Percentiles rank a stretch among this genome's conserved stretches.
Conservation (phyloP, 2,797 vertebrate species). For the Squalus acanthias region DNA sequence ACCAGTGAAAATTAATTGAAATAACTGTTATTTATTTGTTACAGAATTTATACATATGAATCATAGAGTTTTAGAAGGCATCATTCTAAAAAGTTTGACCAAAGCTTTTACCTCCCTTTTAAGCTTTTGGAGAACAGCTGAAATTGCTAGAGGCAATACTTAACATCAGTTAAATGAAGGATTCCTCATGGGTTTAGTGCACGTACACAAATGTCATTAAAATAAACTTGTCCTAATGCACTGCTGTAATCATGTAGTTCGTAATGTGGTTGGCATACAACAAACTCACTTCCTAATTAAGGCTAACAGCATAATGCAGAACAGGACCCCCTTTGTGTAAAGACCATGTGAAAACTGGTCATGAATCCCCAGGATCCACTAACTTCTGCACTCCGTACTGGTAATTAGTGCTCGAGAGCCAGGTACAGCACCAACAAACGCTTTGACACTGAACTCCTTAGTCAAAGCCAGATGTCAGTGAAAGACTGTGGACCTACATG, state of each 20-base stretch:
- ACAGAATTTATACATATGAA: neutral
- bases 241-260: conserved; percentile 35
- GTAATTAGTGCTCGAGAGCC: conserved; percentile 37
- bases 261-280: conserved; percentile 37
- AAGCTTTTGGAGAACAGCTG: conserved; percentile 8
- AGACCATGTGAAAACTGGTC: conserved; percentile 33
- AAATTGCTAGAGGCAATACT: conserved; percentile 26
- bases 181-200: conserved; percentile 23
- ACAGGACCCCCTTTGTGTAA: conserved; percentile 35
- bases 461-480: conserved; percentile 38
- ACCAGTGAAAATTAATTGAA: neutral
- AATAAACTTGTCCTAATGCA: conserved; percentile 36
- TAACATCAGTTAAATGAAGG: conserved; percentile 30
- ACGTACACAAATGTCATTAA: conserved; percentile 35
- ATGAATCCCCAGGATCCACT: conserved; percentile 37
- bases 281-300: conserved; percentile 37
- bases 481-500: conserved; percentile 35
- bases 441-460: conserved; percentile 34
- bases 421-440: conserved; percentile 20
- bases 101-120: conserved; percentile 4
- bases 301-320: conserved; percentile 32
- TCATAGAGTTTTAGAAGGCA: neutral
- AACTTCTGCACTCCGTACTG: conserved; percentile 34
- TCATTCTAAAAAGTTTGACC: neutral
- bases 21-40: neutral